Evolutionary conservation across 2,797 vertebrate species (phyloP).

Genomic region (Lagocephalus sceleratus): DNA sequence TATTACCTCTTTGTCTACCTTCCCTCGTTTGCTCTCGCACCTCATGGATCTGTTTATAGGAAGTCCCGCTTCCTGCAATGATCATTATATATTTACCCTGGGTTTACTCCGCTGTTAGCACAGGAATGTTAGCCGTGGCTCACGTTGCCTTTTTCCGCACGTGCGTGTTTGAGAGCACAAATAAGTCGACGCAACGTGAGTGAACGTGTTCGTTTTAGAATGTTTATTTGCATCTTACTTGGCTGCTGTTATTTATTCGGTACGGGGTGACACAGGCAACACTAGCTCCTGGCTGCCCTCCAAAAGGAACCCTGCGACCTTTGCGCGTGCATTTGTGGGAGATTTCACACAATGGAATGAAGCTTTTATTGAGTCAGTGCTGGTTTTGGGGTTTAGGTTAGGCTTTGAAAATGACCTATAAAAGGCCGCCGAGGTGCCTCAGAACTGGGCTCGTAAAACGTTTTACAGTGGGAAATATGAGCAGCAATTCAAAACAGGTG

Average conservation of each 20-base stretch:
- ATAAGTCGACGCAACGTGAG: background rate
- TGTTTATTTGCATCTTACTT: too few relatives aligned
- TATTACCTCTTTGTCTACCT: constrained; percentile 49
- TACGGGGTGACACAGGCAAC: too few relatives aligned
- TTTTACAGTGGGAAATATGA: constrained; percentile 49
- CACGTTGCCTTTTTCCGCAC: constrained; percentile 4
- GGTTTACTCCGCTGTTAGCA: constrained; percentile 6
- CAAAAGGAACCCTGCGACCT: too few relatives aligned
- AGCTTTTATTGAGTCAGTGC: constrained; percentile 45
- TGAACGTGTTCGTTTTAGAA: too few relatives aligned
- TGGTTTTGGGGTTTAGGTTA: constrained; percentile 37
- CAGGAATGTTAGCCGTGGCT: constrained; percentile 3
- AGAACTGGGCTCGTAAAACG: constrained; percentile 45
- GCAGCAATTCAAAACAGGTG: constrained; percentile 58
- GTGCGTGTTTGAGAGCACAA: constrained; percentile 8
- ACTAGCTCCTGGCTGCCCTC: too few relatives aligned
- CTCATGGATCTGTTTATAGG: background rate
- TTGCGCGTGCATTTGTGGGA: constrained; percentile 33
- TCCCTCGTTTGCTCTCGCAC: constrained; percentile 25
- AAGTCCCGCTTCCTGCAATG: background rate
- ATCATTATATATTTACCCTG: constrained; percentile 13
- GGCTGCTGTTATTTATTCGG: too few relatives aligned
- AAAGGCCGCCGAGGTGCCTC: constrained; percentile 42
- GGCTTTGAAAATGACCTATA: constrained; percentile 27
- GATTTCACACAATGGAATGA: constrained; percentile 59